These are phyloP conservation scores for Eudasyphora cyanicolor DNA, from an alignment of 2,888 invertebrate species.

Conservation along the genomic window DNA sequence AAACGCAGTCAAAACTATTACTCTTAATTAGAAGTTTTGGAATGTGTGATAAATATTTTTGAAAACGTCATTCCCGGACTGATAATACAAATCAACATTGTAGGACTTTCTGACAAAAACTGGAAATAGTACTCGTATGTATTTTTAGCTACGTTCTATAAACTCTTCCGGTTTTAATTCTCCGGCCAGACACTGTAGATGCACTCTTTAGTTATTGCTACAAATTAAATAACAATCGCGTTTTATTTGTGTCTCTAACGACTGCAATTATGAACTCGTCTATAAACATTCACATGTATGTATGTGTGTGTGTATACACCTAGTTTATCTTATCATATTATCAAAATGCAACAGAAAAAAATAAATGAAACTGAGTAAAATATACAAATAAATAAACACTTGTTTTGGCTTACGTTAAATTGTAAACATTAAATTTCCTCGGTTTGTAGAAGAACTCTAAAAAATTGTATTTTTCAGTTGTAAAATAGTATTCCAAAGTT, in stretches of 20 bases:
- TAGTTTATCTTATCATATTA: conserved; percentile 57
- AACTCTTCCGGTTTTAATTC: background rate
- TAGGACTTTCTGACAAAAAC: too few species aligned
- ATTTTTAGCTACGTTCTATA: too few species aligned
- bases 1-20: too few species aligned
- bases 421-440: too few species aligned
- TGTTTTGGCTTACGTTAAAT: conserved; percentile 3
- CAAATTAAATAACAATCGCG: conserved; percentile 32
- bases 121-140: too few species aligned
- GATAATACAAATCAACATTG: too few species aligned
- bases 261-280: conserved; percentile 5
- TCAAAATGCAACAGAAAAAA: conserved; percentile 41
- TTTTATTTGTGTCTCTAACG: conserved; percentile 26
- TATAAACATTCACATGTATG: background rate
- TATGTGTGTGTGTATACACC: background rate
- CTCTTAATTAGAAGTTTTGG: too few species aligned
- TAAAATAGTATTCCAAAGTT: too few species aligned
- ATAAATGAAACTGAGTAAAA: background rate
- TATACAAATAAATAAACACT: background rate
- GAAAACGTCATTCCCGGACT: too few species aligned
- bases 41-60: too few species aligned
- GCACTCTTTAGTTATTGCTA: conserved; percentile 4
- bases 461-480: too few species aligned
- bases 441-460: too few species aligned
- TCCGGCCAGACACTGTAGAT: background rate